Evolutionary conservation across 2,113 vertebrate species (phyloP).

Genomic region (Hippocampus guttulatus): DNA sequence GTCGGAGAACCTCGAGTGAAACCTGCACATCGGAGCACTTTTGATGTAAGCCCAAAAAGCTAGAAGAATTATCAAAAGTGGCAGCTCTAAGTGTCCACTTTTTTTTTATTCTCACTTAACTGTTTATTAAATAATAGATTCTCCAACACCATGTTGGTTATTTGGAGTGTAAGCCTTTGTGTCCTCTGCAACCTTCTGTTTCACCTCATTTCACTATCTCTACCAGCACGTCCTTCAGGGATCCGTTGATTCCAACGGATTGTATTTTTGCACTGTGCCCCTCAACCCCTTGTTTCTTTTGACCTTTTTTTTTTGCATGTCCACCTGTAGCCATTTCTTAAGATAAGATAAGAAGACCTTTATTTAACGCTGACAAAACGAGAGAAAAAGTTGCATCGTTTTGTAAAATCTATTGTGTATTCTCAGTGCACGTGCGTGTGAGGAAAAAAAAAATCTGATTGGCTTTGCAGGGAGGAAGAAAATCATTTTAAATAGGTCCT

Average conservation of each 20-base stretch:
- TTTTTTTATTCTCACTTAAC: not conserved
- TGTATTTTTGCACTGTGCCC: constrained; percentile 32
- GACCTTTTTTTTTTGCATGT: constrained; percentile 43
- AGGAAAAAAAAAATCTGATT: constrained; percentile 56
- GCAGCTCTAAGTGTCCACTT: not conserved
- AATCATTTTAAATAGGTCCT: constrained; percentile 72
- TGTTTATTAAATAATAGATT: not conserved
- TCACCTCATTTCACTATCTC: constrained; percentile 22
- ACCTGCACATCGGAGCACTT: not conserved
- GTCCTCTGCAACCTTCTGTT: constrained; percentile 21
- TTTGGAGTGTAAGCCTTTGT: constrained; percentile 13
- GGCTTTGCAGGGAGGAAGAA: constrained; percentile 56
- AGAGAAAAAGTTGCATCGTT: constrained; percentile 17
- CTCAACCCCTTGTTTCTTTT: constrained; percentile 42
- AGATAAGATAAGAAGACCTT: constrained; percentile 31
- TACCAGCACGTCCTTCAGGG: constrained; percentile 23
- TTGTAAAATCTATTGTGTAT: constrained; percentile 32
- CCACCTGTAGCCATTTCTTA: constrained; percentile 48
- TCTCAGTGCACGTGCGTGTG: not conserved
- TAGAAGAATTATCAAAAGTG: not conserved
- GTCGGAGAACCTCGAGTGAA: no score
- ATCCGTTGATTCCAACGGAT: constrained; percentile 7
- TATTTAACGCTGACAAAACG: not conserved
- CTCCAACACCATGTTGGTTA: not conserved
- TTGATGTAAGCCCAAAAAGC: not conserved